Evolutionary conservation across 2,797 vertebrate species (phyloP).

Genomic region (Halcyon smyrnensis): DNA sequence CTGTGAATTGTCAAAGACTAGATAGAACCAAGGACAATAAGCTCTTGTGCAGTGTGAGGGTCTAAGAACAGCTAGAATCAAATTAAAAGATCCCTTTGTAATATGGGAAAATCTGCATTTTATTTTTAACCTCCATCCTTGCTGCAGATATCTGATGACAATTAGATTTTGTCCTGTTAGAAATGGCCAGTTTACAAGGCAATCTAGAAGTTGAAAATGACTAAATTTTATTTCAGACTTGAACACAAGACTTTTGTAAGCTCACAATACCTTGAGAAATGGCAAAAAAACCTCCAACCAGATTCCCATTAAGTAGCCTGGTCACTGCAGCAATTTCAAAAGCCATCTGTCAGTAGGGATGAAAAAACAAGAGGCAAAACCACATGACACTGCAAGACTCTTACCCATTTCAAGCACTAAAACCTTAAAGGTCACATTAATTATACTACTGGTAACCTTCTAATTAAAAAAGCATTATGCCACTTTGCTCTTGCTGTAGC

Average conservation of each 20-base stretch:
- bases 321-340: background rate
- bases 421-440: slow-evolving; percentile 10
- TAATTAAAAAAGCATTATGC: background rate
- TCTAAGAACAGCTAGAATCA: background rate
- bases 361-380: background rate
- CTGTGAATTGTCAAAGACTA: background rate
- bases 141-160: background rate
- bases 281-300: accelerated
- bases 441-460: background rate
- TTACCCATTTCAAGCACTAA: background rate
- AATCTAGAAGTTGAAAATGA: background rate
- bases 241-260: background rate
- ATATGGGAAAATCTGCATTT: background rate
- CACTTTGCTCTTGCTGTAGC: background rate
- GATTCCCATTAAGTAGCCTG: background rate
- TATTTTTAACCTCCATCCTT: background rate
- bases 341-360: background rate
- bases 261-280: background rate
- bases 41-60: background rate
- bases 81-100: background rate
- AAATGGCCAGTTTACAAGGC: background rate
- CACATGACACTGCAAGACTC: background rate
- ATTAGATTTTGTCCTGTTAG: background rate
- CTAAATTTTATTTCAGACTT: background rate
- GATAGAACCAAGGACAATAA: background rate